phyloP scores from a whole-genome alignment of 2,113 vertebrate genomes.

The Actenoides lindsayi region DNA sequence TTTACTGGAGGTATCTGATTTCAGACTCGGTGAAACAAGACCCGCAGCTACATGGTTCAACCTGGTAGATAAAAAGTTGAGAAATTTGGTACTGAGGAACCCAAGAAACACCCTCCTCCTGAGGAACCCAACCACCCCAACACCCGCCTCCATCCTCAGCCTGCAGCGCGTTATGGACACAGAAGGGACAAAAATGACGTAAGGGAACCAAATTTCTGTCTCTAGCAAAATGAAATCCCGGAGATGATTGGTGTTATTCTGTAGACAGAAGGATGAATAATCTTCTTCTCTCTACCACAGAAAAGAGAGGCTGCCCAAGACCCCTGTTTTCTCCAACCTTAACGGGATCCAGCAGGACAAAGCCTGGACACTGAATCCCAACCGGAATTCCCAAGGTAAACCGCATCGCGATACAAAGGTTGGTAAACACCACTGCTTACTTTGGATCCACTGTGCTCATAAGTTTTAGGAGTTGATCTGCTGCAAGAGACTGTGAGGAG shows the following conservation, averaged over 20 bases:
- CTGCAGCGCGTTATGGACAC: background rate
- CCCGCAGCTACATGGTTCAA: slow-evolving; percentile 93
- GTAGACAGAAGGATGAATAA: background rate
- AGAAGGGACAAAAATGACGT: background rate
- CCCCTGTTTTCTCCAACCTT: background rate
- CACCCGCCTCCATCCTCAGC: rapidly evolving
- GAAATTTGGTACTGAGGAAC: rapidly evolving
- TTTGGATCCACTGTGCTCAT: slow-evolving; percentile 99
- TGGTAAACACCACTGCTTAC: slow-evolving; percentile 77
- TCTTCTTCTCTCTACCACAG: background rate
- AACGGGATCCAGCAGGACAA: background rate
- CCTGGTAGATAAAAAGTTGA: slow-evolving; percentile 58
- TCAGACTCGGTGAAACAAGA: slow-evolving; percentile 89
- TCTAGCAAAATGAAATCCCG: background rate
- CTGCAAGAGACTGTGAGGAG: slow-evolving; percentile 84
- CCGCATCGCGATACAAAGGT: rapidly evolving
- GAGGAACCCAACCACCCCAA: background rate
- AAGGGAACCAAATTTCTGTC: background rate
- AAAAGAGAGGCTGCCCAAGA: background rate
- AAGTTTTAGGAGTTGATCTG: slow-evolving; percentile 96
- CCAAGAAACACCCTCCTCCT: rapidly evolving
- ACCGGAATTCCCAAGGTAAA: background rate
- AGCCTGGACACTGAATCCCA: background rate
- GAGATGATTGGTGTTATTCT: background rate
- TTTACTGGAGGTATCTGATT: slow-evolving; percentile 93